These are phyloP conservation scores for Serilophus lunatus DNA, from an alignment of 2,113 vertebrate species.

Conservation along the genomic window DNA sequence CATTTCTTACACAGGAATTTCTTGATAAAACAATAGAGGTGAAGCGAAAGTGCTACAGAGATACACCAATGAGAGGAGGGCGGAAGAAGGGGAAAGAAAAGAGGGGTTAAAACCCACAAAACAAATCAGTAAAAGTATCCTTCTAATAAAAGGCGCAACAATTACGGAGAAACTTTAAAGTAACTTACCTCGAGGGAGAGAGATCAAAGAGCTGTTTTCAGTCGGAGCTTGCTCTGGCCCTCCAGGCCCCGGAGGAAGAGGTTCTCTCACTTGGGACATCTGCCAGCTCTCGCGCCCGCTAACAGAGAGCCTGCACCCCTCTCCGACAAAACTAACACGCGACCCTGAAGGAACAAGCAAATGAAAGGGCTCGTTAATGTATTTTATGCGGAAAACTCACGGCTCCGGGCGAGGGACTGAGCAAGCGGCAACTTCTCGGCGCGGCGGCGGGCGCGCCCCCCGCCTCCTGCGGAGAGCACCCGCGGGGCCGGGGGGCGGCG, in stretches of 20 bases:
- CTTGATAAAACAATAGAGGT: neutral
- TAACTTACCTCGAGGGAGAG: slow-evolving; percentile 79
- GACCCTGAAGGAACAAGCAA: slow-evolving; percentile 69
- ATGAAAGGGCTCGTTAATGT: slow-evolving; percentile 17
- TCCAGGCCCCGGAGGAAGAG: slow-evolving; percentile 80
- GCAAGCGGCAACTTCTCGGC: slow-evolving; percentile 3
- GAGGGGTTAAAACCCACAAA: neutral
- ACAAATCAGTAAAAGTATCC: neutral
- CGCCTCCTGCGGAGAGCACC: no score
- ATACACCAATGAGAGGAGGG: neutral
- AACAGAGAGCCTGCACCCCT: slow-evolving; percentile 23
- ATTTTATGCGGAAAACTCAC: neutral
- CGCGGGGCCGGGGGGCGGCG: no score
- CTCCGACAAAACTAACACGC: slow-evolving; percentile 67
- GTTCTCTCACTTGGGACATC: slow-evolving; percentile 90
- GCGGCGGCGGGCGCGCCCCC: no score
- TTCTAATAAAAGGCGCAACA: neutral
- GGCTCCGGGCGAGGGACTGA: neutral
- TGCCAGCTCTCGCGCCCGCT: slow-evolving; percentile 77
- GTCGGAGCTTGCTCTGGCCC: slow-evolving; percentile 76
- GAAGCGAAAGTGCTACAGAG: neutral
- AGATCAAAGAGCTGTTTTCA: slow-evolving; percentile 77
- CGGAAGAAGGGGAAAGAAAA: neutral
- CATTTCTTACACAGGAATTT: neutral
- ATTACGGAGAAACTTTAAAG: slow-evolving; percentile 37